Evolutionary conservation across 2,113 vertebrate genomes (phyloP), one percentile per base, ranked within the genome.

Genomic region (Amazona guildingii): DNA sequence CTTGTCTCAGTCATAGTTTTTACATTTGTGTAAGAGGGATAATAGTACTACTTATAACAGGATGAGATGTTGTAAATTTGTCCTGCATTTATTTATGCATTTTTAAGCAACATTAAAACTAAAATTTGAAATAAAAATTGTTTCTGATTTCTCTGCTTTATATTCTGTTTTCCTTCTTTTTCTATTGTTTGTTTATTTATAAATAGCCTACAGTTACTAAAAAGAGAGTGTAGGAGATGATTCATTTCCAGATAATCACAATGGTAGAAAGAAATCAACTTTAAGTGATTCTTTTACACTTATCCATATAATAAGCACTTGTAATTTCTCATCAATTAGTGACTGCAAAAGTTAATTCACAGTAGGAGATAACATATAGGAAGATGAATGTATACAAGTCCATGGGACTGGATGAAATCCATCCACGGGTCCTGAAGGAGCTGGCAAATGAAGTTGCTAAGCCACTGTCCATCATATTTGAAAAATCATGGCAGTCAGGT

Each of bases 261-360:
- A 43, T 9, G 90, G 54, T 43, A 90, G 83, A 88, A 94, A 95
- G 73, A 94, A 95, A 92, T 88, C 46, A 76, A 73, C 59, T 91
- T 91, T 49, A 88, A 82, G 31, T 82, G 73, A 91, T 90, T 43
- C n/a, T 88, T 94, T 94, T 46, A 77, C 83, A 86, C 59, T 95
- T 86, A 67, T 62, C 75, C 80, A 20, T 90, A 27, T 93, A 92
- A 96, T 80, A 96, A 88, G 46, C 72, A 62, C 46, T 90, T 88
- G 59, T 54, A 95, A 74, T 79, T 92, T 96, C 82, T 95, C 54
- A 77, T 94, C 78, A 91, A 46, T 87, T 94, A 95, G 62, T 81
- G 63, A 77, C 17, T 90, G 59, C 29, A 83, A 80, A 75, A 80
- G 54, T 35, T 85, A 86, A 59, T 91, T 94, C 5, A 1, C 82